These are phyloP conservation scores for Passer domesticus DNA, from an alignment of 2,113 vertebrate species.

Conservation along the genomic window DNA sequence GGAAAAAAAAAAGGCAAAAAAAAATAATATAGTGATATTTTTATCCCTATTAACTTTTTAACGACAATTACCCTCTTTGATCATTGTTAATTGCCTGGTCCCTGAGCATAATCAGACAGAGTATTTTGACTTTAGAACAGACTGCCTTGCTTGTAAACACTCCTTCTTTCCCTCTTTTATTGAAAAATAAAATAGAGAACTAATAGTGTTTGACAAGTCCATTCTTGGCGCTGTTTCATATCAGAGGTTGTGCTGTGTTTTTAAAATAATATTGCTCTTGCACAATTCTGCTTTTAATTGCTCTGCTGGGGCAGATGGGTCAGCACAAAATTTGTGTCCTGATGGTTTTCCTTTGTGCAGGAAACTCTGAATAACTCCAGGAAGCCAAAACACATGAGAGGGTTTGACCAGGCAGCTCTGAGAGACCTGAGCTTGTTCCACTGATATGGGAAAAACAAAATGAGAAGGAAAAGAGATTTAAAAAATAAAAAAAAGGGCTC, in stretches of 20 bases:
- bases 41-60: constrained; percentile 29
- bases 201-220: neutral
- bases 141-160: constrained; percentile 18
- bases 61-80: neutral
- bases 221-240: neutral
- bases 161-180: neutral
- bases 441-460: neutral
- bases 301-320: neutral
- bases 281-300: neutral
- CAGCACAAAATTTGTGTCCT: neutral
- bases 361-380: neutral
- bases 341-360: neutral
- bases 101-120: neutral
- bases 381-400: rapidly evolving
- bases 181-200: constrained; percentile 16
- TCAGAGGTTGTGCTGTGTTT: neutral
- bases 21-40: neutral
- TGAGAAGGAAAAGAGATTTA: neutral
- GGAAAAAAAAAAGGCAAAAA: neutral
- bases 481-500: no score
- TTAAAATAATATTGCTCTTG: neutral
- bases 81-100: constrained; percentile 35
- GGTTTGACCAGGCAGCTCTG: neutral
- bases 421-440: neutral
- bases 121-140: constrained; percentile 24